Evolutionary conservation across 2,888 invertebrate genomes (phyloP), one percentile per base, ranked within the genome.

Genomic region (Chymomyza procnemis): DNA sequence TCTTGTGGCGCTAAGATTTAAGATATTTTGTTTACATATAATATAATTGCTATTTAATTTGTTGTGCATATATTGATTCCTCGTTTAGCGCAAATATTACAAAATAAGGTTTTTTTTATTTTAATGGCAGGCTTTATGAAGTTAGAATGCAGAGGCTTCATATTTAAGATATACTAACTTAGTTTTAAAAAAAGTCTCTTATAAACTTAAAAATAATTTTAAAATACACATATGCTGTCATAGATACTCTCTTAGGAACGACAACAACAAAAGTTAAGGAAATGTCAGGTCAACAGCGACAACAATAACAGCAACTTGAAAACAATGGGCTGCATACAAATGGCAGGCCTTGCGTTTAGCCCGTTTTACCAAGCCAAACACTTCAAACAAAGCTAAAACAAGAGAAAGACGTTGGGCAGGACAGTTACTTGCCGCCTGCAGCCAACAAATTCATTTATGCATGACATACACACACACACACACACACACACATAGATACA

Each of bases 271-370:
- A 16, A 50, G 18, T 18, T 18, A 18, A 16, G 19, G 50, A 50
- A 50, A 19, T 19, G 19, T 16, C 50, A 50, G 50, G 18, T 18
- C 19, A 19, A 16, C 50, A 50, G 14, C 50, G 18, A 50, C 50
- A 50, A 50, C 48, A 48, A 48, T 1, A 48, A 48, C 50, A 50
- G 4, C 16, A 19, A 21, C 22, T 21, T 3, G 54, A 22, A 54
- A 22, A 54, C 14, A 54, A 54, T n/a, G 48, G 22, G 59, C 55
- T 64, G 69, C 71, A 70, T 72, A 71, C 72, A 73, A 78, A 71
- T 72, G 82, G 78, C 85, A 85, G 80, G 85, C 79, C 82, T 72
- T 75, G 75, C 73, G 68, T 41, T 41, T 65, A 14, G 70, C 63
- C 60, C 58, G 54, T 50, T 50, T 46, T 46, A n/a, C 12, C 54